Conservation (phyloP, 2,888 invertebrate species). For the Mesorhabditis spiculigera region DNA sequence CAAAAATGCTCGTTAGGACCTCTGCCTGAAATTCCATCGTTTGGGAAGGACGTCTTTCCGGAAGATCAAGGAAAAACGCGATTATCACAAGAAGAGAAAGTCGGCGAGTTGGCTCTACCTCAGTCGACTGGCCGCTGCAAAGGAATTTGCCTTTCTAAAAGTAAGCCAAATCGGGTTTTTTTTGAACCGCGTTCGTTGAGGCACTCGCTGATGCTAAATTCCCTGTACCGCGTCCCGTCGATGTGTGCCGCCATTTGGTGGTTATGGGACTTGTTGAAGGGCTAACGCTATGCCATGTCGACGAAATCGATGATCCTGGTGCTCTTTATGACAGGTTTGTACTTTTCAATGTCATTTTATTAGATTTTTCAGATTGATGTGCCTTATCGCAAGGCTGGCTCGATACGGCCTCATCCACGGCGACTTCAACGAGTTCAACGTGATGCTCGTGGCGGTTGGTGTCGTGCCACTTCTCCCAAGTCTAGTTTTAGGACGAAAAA, state of each 20-base stretch:
- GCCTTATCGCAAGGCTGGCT: constrained; percentile 81
- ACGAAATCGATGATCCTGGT: constrained; percentile 37
- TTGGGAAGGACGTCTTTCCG: constrained; percentile 92
- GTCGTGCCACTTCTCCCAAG: background rate
- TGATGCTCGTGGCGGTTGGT: constrained; percentile 69
- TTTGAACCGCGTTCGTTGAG: constrained; percentile 40
- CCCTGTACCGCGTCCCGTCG: constrained; percentile 89
- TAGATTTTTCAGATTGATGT: constrained; percentile 70
- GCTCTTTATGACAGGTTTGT: constrained; percentile 75
- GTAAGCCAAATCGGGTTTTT: constrained; percentile 31
- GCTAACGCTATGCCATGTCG: constrained; percentile 59
- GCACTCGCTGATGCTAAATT: constrained; percentile 84
- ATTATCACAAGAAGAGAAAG: constrained; percentile 88
- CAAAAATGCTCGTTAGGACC: constrained; percentile 64
- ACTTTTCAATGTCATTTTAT: background rate
- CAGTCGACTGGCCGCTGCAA: constrained; percentile 81
- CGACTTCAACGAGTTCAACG: constrained; percentile 98
- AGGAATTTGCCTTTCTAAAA: constrained; percentile 93
- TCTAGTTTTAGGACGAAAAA: constrained; percentile 66
- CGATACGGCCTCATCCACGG: constrained; percentile 95
- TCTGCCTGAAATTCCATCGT: constrained; percentile 78
- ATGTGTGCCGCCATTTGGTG: constrained; percentile 88
- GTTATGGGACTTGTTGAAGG: constrained; percentile 85
- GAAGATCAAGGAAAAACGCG: constrained; percentile 88
- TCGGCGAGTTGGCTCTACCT: constrained; percentile 88